Conservation (phyloP, 2,113 vertebrate genomes). For the cat (Felis catus) region DNA sequence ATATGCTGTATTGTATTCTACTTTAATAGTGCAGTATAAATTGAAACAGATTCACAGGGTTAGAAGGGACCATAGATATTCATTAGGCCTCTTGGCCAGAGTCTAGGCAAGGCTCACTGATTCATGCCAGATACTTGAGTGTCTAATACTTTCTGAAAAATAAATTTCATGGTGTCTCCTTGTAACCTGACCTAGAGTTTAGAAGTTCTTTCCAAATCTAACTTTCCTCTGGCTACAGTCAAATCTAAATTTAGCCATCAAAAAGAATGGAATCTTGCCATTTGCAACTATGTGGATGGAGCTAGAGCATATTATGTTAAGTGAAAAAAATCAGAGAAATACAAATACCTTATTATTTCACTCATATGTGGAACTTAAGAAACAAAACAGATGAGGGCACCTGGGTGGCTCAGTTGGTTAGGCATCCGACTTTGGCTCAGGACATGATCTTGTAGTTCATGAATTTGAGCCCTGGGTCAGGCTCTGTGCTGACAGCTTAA, state of each 20-base stretch:
- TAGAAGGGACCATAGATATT: not conserved
- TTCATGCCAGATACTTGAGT: not conserved
- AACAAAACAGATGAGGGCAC: no score
- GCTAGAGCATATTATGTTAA: no score
- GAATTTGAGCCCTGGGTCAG: no score
- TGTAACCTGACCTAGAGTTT: not conserved
- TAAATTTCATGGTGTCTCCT: not conserved
- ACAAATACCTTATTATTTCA: no score
- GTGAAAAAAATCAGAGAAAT: no score
- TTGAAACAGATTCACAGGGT: slow-evolving; percentile 16
- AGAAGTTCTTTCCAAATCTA: slow-evolving; percentile 6
- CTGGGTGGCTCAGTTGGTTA: no score
- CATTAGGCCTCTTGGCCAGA: not conserved
- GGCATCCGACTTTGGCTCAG: no score
- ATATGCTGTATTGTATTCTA: not conserved
- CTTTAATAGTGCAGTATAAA: not conserved
- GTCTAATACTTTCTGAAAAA: not conserved
- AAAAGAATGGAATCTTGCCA: no score
- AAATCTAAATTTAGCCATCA: not conserved
- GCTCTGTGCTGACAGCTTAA: no score
- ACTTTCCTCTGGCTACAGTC: not conserved
- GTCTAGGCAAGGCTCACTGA: not conserved
- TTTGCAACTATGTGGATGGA: no score
- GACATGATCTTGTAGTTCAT: no score
- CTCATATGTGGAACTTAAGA: no score